Conservation (phyloP, 2,113 vertebrate species). For the Prunella fulvescens region DNA sequence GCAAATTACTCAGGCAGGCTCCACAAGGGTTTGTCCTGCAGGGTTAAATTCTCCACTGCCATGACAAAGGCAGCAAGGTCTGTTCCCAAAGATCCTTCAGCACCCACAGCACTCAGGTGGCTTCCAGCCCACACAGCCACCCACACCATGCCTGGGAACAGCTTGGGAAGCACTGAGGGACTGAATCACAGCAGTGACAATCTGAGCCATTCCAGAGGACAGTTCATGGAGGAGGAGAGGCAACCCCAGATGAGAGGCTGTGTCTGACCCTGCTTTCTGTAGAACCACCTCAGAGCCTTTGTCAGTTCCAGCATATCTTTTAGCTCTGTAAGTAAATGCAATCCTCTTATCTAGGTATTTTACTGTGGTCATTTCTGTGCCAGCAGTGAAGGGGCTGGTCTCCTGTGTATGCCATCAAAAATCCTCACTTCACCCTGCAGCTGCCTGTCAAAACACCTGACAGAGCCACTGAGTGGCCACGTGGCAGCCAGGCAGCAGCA, state of each 20-base stretch:
- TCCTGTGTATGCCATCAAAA: background rate
- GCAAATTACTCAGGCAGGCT: background rate
- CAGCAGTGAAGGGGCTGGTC: background rate
- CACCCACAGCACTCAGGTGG: background rate
- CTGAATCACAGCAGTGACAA: rapidly evolving
- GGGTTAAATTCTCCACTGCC: background rate
- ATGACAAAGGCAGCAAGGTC: background rate
- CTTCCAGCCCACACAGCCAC: rapidly evolving
- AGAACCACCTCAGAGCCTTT: background rate
- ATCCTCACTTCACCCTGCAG: background rate
- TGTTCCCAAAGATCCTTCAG: background rate
- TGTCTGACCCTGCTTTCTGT: background rate
- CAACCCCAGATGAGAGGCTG: background rate
- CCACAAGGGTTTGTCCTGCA: background rate
- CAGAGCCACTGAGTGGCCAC: background rate
- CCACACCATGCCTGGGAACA: background rate
- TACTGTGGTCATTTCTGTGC: background rate
- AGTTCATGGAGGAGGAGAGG: background rate
- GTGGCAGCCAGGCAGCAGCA: background rate
- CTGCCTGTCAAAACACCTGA: background rate
- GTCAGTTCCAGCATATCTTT: background rate
- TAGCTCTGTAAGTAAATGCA: background rate
- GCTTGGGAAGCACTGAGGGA: background rate
- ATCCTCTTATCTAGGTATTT: background rate
- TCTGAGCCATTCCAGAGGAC: background rate